A percentile compares a stretch with the other conserved stretches of the same genome.
Evolutionary conservation across 2,888 invertebrate genomes (phyloP).

Genomic region (Disparrhopalites patrizii): DNA sequence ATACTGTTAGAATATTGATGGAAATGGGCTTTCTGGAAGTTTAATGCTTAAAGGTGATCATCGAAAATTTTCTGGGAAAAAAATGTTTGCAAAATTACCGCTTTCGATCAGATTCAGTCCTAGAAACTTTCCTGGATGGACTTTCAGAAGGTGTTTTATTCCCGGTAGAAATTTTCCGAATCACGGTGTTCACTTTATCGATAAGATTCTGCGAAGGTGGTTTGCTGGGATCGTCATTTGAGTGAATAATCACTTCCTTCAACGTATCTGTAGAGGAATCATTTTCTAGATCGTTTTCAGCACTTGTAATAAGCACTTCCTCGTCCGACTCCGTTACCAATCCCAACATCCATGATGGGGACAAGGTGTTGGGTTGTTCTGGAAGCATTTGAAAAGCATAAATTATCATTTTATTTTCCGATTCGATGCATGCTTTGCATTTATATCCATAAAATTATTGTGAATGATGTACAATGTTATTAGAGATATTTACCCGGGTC

Average conservation of each 20-base stretch:
- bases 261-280: slow-evolving; percentile 21
- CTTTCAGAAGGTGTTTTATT: slow-evolving; percentile 29
- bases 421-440: too few relatives aligned
- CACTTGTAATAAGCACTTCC: slow-evolving; percentile 35
- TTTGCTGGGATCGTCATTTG: slow-evolving; percentile 11
- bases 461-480: too few relatives aligned
- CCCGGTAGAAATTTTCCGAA: slow-evolving; percentile 45
- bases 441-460: too few relatives aligned
- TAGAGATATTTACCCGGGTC: slow-evolving; percentile 1
- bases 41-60: background rate
- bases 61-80: background rate
- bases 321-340: slow-evolving; percentile 37
- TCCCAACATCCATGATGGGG: slow-evolving; percentile 8
- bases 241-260: slow-evolving; percentile 38
- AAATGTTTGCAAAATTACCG: slow-evolving; percentile 15
- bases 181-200: slow-evolving; percentile 40
- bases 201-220: slow-evolving; percentile 29
- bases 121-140: slow-evolving; percentile 42
- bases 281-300: slow-evolving; percentile 21
- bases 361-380: background rate
- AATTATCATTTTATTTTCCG: too few relatives aligned
- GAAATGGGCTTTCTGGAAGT: too few relatives aligned
- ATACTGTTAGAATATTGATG: too few relatives aligned
- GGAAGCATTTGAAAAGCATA: background rate
- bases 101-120: slow-evolving; percentile 37